These are phyloP conservation scores for Ormyrus labotus DNA, from an alignment of 2,888 invertebrate genomes.

Conservation along the genomic window DNA sequence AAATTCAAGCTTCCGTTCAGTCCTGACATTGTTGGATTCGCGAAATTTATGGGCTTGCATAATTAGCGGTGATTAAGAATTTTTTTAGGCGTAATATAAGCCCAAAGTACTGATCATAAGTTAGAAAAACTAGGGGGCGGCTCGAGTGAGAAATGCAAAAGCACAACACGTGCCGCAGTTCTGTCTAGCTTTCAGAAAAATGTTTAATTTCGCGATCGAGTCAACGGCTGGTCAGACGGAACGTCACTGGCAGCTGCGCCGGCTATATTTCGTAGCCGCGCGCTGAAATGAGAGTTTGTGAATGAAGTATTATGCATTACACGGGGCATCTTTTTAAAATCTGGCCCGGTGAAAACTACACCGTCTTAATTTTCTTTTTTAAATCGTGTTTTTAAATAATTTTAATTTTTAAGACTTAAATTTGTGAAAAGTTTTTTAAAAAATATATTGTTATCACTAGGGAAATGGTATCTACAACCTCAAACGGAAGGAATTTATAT, in stretches of 20 bases:
- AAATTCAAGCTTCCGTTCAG: too few relatives aligned
- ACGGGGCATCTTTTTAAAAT: background rate
- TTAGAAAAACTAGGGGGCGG: background rate
- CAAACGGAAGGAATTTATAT: too few relatives aligned
- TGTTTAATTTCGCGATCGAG: constrained; percentile 53
- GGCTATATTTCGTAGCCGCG: constrained; percentile 28
- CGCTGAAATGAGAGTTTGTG: constrained; percentile 49
- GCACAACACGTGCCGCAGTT: constrained; percentile 28
- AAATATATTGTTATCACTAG: too few relatives aligned
- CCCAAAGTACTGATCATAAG: background rate
- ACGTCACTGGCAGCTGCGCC: constrained; percentile 49
- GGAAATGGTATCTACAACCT: too few relatives aligned
- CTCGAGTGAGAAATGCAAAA: background rate
- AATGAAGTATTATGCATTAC: constrained; percentile 33
- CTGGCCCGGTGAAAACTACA: background rate
- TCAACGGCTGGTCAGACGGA: constrained; percentile 50
- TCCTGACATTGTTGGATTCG: too few relatives aligned
- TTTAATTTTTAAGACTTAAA: too few relatives aligned
- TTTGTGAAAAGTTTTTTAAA: too few relatives aligned
- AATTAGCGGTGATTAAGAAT: too few relatives aligned
- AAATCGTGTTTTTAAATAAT: too few relatives aligned
- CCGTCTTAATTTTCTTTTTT: background rate
- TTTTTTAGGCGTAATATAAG: background rate
- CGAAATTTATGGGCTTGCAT: too few relatives aligned
- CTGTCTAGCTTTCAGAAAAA: constrained; percentile 39